A percentile compares a stretch with the other conserved stretches of the same genome.
Evolutionary conservation across 2,113 vertebrate species (phyloP).

Genomic region (Gavialis gangeticus): DNA sequence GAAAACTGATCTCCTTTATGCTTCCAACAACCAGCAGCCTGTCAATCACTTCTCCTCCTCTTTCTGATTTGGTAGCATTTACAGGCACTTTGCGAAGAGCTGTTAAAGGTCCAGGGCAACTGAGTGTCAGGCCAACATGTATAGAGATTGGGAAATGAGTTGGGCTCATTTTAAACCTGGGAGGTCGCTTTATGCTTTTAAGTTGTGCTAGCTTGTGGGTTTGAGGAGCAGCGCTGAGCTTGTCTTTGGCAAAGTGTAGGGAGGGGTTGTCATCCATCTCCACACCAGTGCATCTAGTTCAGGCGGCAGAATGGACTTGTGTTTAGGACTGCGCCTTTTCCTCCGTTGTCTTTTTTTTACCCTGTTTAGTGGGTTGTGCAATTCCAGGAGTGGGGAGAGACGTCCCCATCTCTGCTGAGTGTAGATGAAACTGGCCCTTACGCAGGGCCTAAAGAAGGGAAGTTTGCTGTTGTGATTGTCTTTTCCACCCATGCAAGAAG

Average conservation of each 20-base stretch:
- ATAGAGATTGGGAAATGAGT: background rate
- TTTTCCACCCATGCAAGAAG: background rate
- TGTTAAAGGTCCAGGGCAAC: background rate
- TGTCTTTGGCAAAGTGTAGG: fast-evolving
- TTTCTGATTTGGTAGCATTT: background rate
- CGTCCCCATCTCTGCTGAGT: fast-evolving
- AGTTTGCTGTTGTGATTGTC: background rate
- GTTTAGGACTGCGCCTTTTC: fast-evolving
- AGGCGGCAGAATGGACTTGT: background rate
- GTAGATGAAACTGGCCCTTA: background rate
- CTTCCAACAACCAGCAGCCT: background rate
- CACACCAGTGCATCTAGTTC: fast-evolving
- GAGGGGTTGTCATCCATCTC: background rate
- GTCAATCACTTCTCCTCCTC: background rate
- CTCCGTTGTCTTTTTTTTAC: fast-evolving
- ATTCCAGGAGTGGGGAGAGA: background rate
- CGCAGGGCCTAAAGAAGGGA: background rate
- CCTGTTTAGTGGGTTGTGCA: background rate
- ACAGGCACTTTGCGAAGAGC: background rate
- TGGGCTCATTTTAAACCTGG: background rate
- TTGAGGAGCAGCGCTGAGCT: background rate
- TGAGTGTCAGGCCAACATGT: fast-evolving
- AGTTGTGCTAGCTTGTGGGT: background rate
- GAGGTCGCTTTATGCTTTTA: background rate
- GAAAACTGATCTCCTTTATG: slow-evolving; percentile 55